Base-by-base conservation (phyloP, 1,140 invertebrate species). In the Homarus americanus region DNA sequence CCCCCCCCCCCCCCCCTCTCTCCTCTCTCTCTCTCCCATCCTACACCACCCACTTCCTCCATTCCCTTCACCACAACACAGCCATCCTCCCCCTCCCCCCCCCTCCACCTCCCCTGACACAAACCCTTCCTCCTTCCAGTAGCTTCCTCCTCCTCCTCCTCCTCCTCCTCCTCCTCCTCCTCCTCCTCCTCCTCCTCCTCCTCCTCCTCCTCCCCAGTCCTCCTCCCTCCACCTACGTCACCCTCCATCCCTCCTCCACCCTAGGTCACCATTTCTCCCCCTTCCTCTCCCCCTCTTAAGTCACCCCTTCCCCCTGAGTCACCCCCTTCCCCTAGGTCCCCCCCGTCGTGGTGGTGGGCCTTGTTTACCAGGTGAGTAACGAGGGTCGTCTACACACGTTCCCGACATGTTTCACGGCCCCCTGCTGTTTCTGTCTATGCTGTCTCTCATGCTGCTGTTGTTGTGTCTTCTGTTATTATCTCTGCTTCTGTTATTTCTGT, bases 381-480 rank as follows among this genome's bases (percentile, higher is more conserved):
- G 78, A 80, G 76, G 40, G 40, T 9, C 40, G 76, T 79, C 78
- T 53, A 53, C 76, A 80, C 41, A 80, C 24, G 78, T 80, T 53
- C 49, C 28, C 24, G n/a, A 69, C n/a, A 9, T 69, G 63, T 28
- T 69, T 69, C n/a, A 32, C n/a, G n/a, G n/a, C 4, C 32, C 24
- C 3, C 63, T 4, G 63, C 63, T 32, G 63, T 28, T 69, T 28
- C 63, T 34, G 63, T 28, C 32, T 5, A 10, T 63, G 53, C 20
- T 63, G 20, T 3, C 9, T 10, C 53, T 63, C n/a, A 4, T 69
- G 63, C 9, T 69, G 63, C 4, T 32, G 28, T 7, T 28, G 63
- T 28, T 69, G 24, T 12, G 3, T 0, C 63, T 28, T 9, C 63
- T 32, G 63, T 28, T 69, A 3, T 1, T 32, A 5, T 12, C 7